Conservation (phyloP, 2,113 vertebrate species). For the Psephotus haematonotus region DNA sequence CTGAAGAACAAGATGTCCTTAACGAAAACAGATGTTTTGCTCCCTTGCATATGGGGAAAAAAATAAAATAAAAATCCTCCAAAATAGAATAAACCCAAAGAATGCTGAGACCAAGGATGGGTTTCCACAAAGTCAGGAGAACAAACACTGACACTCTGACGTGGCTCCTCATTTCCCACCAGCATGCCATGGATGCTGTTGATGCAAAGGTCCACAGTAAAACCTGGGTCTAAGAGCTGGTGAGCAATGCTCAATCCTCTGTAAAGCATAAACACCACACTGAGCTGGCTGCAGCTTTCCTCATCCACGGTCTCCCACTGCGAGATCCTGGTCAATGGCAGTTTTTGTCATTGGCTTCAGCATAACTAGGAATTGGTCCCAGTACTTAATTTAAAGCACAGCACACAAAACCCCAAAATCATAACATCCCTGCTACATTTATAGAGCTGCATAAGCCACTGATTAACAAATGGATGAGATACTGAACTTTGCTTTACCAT, state of each 20-base stretch:
- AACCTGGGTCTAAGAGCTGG: not conserved
- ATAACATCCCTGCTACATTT: slow-evolving; percentile 64
- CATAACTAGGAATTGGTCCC: slow-evolving; percentile 36
- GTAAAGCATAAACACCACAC: slow-evolving; percentile 17
- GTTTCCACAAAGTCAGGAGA: not conserved
- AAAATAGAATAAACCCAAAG: slow-evolving; percentile 23
- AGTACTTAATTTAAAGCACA: slow-evolving; percentile 68
- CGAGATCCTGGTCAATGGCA: slow-evolving; percentile 62
- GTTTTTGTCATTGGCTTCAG: slow-evolving; percentile 62
- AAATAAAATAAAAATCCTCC: not conserved
- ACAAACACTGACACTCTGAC: not conserved
- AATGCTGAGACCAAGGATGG: not conserved
- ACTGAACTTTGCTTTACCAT: slow-evolving; percentile 68
- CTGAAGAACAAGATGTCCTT: slow-evolving; percentile 60
- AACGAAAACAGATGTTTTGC: slow-evolving; percentile 60
- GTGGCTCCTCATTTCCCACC: not conserved
- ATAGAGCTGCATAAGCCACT: slow-evolving; percentile 59
- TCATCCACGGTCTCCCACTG: slow-evolving; percentile 48
- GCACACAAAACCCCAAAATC: slow-evolving; percentile 36
- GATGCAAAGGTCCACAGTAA: not conserved
- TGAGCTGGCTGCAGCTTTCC: slow-evolving; percentile 44
- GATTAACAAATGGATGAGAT: slow-evolving; percentile 66
- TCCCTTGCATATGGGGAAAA: not conserved
- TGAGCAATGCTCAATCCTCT: not conserved
- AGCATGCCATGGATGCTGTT: fast-evolving